Evolutionary conservation across 2,797 vertebrate genomes (phyloP).

Genomic region (Dromococcyx pavoninus): DNA sequence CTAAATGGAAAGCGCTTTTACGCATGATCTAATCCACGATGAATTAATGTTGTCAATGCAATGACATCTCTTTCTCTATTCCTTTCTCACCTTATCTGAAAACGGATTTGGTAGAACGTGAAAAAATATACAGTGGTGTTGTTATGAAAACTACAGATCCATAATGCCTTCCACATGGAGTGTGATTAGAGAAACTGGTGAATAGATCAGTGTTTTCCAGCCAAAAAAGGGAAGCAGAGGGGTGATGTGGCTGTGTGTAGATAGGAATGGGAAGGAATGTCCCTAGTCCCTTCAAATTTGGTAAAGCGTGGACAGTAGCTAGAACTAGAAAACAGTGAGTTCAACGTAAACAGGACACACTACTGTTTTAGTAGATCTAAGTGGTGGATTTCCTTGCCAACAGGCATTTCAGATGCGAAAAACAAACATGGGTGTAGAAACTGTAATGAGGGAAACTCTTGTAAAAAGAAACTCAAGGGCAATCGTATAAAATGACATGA

Average conservation of each 20-base stretch:
- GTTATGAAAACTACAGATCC: not conserved
- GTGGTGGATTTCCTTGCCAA: not conserved
- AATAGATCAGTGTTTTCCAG: not conserved
- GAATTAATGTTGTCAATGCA: not conserved
- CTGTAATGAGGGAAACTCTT: not conserved
- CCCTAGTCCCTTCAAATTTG: not conserved
- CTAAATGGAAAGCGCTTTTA: not conserved
- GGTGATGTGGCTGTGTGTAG: not conserved
- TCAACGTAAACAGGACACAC: not conserved
- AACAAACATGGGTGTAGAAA: not conserved
- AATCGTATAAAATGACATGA: not conserved
- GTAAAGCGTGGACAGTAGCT: not conserved
- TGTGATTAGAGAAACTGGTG: not conserved
- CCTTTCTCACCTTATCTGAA: not conserved
- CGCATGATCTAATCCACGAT: not conserved
- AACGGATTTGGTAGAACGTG: not conserved
- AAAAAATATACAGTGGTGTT: not conserved
- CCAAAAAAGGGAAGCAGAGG: rapidly evolving
- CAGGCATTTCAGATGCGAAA: not conserved
- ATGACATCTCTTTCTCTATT: not conserved
- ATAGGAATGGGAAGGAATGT: not conserved
- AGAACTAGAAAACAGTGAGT: not conserved
- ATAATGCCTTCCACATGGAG: not conserved
- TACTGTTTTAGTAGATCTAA: not conserved
- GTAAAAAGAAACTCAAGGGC: not conserved